Percentiles rank a stretch among this genome's conserved stretches.
These are phyloP conservation scores for Drosophila kanekoi DNA, from an alignment of 2,888 invertebrate species.

Conservation along the genomic window DNA sequence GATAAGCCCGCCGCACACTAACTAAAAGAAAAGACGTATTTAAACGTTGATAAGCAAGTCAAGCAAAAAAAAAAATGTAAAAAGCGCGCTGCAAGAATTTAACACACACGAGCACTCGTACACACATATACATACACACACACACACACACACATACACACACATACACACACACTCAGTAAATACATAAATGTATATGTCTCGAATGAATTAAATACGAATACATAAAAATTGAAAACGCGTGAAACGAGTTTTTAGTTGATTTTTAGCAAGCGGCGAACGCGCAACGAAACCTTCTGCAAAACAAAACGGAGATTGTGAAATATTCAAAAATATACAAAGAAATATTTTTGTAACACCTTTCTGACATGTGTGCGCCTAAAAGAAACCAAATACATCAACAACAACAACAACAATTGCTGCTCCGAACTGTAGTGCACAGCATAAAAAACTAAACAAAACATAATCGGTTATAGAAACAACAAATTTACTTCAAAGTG, in stretches of 20 bases:
- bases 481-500: neutral
- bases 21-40: conserved; percentile 77
- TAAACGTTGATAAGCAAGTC: conserved; percentile 66
- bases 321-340: conserved; percentile 16
- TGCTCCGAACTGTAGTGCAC: conserved; percentile 11
- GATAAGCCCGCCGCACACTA: conserved; percentile 60
- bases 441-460: conserved; percentile 8
- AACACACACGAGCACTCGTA: conserved; percentile 35
- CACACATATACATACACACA: conserved; percentile 13
- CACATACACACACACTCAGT: neutral
- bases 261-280: conserved; percentile 69
- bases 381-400: conserved; percentile 37
- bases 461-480: neutral
- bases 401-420: conserved; percentile 27
- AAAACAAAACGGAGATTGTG: conserved; percentile 38
- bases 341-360: conserved; percentile 13
- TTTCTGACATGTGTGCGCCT: conserved; percentile 56
- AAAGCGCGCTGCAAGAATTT: conserved; percentile 72
- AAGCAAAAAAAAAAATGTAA: conserved; percentile 54
- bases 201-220: conserved; percentile 56
- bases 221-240: conserved; percentile 71
- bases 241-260: conserved; percentile 78
- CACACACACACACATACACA: neutral
- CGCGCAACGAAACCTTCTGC: conserved; percentile 54
- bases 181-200: conserved; percentile 16